Conservation (phyloP, 2,888 invertebrate species). For the Enchytraeus crypticus region DNA sequence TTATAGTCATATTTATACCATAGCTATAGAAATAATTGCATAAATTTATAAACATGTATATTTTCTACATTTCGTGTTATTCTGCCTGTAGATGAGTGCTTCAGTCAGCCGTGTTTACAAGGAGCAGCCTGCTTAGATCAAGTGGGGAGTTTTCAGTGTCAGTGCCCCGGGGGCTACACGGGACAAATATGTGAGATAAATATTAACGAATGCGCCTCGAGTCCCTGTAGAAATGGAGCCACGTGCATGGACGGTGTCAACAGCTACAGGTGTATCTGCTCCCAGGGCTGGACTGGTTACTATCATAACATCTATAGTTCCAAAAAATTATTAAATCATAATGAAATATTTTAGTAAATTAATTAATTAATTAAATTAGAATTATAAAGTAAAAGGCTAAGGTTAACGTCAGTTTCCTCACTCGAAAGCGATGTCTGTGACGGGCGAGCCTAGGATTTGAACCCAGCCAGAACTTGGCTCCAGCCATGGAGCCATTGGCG, state of each 20-base stretch:
- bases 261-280: conserved; percentile 28
- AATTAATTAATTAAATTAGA: too few relatives aligned
- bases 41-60: background rate
- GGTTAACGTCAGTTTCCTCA: too few relatives aligned
- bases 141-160: conserved; percentile 53
- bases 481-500: too few relatives aligned
- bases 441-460: too few relatives aligned
- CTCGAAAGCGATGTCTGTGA: too few relatives aligned
- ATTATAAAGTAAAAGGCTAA: too few relatives aligned
- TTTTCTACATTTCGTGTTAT: too few relatives aligned
- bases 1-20: background rate
- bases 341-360: too few relatives aligned
- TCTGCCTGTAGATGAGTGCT: conserved; percentile 14
- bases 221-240: conserved; percentile 29
- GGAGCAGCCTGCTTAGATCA: conserved; percentile 77
- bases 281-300: conserved; percentile 24
- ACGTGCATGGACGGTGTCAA: conserved; percentile 28
- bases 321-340: background rate
- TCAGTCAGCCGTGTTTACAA: conserved; percentile 17
- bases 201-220: conserved; percentile 71
- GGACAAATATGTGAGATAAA: conserved; percentile 48
- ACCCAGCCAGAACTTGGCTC: too few relatives aligned
- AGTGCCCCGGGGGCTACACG: conserved; percentile 32
- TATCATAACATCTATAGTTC: background rate
- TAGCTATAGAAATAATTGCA: background rate